Conservation (phyloP, 1,140 invertebrate species). For the Drosophila prosaltans region DNA sequence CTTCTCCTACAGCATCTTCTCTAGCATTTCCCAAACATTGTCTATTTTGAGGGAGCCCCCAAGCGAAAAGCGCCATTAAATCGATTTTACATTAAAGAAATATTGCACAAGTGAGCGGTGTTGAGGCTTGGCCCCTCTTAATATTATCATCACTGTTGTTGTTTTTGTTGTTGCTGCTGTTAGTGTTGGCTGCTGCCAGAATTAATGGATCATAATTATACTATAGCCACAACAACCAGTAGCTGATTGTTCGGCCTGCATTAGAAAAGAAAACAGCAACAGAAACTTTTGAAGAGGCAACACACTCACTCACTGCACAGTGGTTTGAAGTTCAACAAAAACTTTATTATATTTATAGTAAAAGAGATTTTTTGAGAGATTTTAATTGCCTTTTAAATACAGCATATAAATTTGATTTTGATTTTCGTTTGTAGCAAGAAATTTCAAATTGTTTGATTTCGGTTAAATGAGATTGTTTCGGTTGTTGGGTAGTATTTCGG, state of each 20-base stretch:
- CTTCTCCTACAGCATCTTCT: slow-evolving; percentile 4
- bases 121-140: slow-evolving; percentile 2
- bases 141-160: slow-evolving; percentile 38
- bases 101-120: slow-evolving; percentile 66
- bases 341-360: neutral
- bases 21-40: slow-evolving; percentile 55
- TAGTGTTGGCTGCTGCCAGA: slow-evolving; percentile 49
- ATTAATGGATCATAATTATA: slow-evolving; percentile 80
- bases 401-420: too few species aligned
- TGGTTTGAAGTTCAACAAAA: neutral
- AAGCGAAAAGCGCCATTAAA: slow-evolving; percentile 74
- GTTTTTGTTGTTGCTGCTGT: neutral
- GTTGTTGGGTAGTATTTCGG: too few species aligned
- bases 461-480: too few species aligned
- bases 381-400: too few species aligned
- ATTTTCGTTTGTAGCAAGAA: too few species aligned
- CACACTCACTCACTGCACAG: slow-evolving; percentile 1
- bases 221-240: slow-evolving; percentile 37
- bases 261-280: slow-evolving; percentile 71
- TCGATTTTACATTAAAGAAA: slow-evolving; percentile 77
- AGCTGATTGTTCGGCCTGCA: slow-evolving; percentile 36
- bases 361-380: too few species aligned
- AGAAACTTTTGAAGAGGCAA: slow-evolving; percentile 44
- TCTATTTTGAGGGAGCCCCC: slow-evolving; percentile 69
- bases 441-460: too few species aligned